Conservation (phyloP, 1,140 invertebrate species). For the Drosophila ananassae region DNA sequence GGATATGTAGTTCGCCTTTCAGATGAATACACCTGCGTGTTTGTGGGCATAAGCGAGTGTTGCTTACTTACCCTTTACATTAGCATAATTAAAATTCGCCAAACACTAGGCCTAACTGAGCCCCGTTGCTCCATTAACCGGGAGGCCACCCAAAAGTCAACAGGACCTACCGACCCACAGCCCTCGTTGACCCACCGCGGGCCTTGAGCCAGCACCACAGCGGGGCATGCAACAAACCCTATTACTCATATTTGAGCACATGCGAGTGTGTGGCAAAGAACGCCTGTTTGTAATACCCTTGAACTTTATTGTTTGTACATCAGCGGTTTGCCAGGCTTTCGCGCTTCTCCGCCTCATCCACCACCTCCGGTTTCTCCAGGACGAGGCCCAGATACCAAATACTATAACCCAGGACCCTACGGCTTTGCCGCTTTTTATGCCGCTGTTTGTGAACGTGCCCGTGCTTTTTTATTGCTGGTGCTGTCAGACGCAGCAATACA, state of each 20-base stretch:
- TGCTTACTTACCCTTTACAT: slow-evolving; percentile 62
- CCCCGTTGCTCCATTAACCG: slow-evolving; percentile 50
- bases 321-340: slow-evolving; percentile 63
- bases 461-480: slow-evolving; percentile 66
- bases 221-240: slow-evolving; percentile 69
- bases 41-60: slow-evolving; percentile 25
- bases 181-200: slow-evolving; percentile 56
- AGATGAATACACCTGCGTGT: slow-evolving; percentile 45
- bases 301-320: slow-evolving; percentile 84
- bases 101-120: slow-evolving; percentile 40
- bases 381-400: background rate
- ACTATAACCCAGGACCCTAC: slow-evolving; percentile 24
- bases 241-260: slow-evolving; percentile 52
- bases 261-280: slow-evolving; percentile 29
- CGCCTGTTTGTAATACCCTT: slow-evolving; percentile 70
- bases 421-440: slow-evolving; percentile 36
- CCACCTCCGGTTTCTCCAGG: background rate
- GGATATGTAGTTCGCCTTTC: slow-evolving; percentile 36
- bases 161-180: slow-evolving; percentile 20
- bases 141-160: slow-evolving; percentile 57
- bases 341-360: slow-evolving; percentile 4
- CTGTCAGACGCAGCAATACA: slow-evolving; percentile 76
- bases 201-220: slow-evolving; percentile 38
- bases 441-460: slow-evolving; percentile 36
- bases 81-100: slow-evolving; percentile 81